Evolutionary conservation across 2,888 invertebrate genomes (phyloP).

Genomic region (Conomelus anceps): DNA sequence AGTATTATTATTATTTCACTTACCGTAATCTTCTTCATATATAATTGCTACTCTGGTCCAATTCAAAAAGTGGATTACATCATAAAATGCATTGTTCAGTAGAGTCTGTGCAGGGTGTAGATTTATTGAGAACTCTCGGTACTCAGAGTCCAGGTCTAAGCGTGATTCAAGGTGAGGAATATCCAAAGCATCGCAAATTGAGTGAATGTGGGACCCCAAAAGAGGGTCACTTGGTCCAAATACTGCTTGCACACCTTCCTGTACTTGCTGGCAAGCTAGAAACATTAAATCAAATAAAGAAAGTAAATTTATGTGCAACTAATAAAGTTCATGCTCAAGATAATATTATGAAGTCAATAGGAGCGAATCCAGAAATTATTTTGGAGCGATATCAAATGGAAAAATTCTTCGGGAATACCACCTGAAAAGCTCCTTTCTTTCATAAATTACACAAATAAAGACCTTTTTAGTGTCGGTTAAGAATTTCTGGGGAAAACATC

Average conservation of each 20-base stretch:
- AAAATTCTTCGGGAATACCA: too few species aligned
- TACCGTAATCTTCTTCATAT: conserved; percentile 71
- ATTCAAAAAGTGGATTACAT: conserved; percentile 68
- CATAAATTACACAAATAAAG: too few species aligned
- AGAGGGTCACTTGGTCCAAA: conserved; percentile 72
- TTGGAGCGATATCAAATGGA: too few species aligned
- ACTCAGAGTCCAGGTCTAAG: conserved; percentile 51
- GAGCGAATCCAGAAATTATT: too few species aligned
- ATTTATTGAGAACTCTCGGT: conserved; percentile 67
- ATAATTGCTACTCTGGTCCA: conserved; percentile 76
- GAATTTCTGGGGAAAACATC: too few species aligned
- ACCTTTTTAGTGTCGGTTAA: too few species aligned
- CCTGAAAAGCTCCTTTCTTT: too few species aligned
- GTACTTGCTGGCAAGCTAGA: conserved; percentile 63
- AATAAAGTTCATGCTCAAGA: too few species aligned
- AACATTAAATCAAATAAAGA: background rate
- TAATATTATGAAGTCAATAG: too few species aligned
- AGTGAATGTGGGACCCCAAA: conserved; percentile 67
- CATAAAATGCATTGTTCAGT: conserved; percentile 65
- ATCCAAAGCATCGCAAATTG: conserved; percentile 71
- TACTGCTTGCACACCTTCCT: conserved; percentile 63
- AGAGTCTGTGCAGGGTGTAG: conserved; percentile 66
- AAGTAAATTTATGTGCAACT: too few species aligned
- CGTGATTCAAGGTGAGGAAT: conserved; percentile 71
- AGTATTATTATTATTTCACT: conserved; percentile 25